phyloP scores from a whole-genome alignment of 2,797 vertebrate species.

The Argentina silus region DNA sequence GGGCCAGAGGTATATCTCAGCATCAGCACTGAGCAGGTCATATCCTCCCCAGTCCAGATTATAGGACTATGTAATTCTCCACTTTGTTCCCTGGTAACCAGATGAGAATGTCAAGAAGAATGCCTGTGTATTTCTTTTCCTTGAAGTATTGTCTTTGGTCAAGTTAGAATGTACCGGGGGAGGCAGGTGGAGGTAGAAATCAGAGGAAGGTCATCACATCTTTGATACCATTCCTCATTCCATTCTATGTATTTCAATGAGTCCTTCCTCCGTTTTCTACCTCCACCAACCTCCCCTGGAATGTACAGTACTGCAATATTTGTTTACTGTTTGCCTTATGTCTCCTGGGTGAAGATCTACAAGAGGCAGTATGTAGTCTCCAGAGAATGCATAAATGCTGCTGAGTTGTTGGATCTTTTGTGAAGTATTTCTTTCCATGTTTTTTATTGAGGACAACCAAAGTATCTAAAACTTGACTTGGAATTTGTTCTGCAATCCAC shows the following conservation, averaged over 20 bases:
- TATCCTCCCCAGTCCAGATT: slow-evolving; percentile 32
- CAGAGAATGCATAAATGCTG: neutral
- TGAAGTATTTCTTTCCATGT: neutral
- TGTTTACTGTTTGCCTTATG: neutral
- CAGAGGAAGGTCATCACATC: no score
- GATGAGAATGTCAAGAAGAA: neutral
- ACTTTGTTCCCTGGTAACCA: neutral
- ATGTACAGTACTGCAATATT: no score
- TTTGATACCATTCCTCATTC: no score
- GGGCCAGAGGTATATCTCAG: slow-evolving; percentile 44
- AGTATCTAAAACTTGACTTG: neutral
- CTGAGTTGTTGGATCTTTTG: neutral
- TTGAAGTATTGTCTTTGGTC: neutral
- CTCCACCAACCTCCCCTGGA: no score
- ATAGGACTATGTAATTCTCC: slow-evolving; percentile 13
- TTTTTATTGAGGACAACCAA: slow-evolving; percentile 1
- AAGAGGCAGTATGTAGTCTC: neutral
- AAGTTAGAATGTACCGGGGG: neutral
- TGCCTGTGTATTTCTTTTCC: neutral
- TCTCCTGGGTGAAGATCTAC: neutral
- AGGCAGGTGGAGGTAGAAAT: no score
- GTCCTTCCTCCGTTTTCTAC: no score
- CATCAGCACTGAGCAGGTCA: slow-evolving; percentile 30
- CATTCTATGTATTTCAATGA: no score
- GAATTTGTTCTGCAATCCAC: neutral